A percentile compares a stretch with the other conserved stretches of the same genome.
These are phyloP conservation scores for Drosophila biarmipes DNA, from an alignment of 1,140 invertebrate genomes.

Conservation along the genomic window DNA sequence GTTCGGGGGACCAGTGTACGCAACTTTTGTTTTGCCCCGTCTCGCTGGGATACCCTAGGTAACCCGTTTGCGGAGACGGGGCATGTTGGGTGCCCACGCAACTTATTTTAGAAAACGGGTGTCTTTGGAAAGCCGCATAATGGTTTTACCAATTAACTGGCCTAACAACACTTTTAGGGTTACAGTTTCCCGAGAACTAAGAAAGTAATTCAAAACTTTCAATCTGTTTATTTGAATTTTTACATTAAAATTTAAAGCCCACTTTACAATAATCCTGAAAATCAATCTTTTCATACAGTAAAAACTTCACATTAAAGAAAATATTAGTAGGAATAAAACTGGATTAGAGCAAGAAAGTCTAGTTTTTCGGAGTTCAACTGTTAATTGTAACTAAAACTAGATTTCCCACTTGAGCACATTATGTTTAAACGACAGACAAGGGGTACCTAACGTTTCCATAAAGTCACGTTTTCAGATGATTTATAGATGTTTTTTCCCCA, in stretches of 20 bases:
- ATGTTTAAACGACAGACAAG: conserved; percentile 4
- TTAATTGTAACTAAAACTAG: not conserved
- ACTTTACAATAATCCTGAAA: not conserved
- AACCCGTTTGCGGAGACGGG: not conserved
- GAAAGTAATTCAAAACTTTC: not conserved
- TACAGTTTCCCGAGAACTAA: not conserved
- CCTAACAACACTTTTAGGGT: too few species aligned
- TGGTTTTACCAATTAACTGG: too few species aligned
- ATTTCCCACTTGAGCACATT: not conserved
- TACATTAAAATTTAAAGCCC: not conserved
- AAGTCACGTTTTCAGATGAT: conserved; percentile 29
- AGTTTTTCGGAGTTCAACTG: not conserved
- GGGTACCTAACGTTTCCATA: conserved; percentile 13
- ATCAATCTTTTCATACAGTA: too few species aligned
- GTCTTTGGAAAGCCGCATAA: too few species aligned
- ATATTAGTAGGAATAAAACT: not conserved
- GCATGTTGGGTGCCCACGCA: not conserved
- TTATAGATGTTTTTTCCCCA: conserved; percentile 25
- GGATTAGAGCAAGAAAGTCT: not conserved
- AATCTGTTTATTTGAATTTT: not conserved
- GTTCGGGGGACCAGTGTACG: conserved; percentile 33
- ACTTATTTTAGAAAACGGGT: not conserved
- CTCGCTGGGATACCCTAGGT: conserved; percentile 37
- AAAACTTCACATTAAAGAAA: not conserved
- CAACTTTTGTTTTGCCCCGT: conserved; percentile 28